phyloP scores from a whole-genome alignment of 2,888 invertebrate species.

The Capitulum mitella region DNA sequence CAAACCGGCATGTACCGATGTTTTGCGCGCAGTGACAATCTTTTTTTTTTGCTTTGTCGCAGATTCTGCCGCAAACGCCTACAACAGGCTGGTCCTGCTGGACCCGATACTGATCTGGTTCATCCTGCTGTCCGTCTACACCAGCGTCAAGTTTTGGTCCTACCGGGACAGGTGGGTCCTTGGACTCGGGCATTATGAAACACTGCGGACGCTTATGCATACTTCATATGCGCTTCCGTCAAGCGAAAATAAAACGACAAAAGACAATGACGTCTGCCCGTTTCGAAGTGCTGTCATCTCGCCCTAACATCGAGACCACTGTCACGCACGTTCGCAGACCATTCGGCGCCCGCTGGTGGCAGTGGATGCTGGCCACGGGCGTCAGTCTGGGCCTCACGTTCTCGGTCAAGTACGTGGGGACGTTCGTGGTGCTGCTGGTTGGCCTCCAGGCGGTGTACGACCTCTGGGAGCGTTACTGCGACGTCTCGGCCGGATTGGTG shows the following conservation, averaged over 20 bases:
- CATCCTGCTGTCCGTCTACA: constrained; percentile 31
- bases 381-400: constrained; percentile 31
- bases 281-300: too few relatives aligned
- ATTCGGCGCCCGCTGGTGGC: constrained; percentile 32
- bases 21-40: too few relatives aligned
- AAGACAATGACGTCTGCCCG: too few relatives aligned
- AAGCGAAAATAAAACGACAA: too few relatives aligned
- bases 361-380: constrained; percentile 32
- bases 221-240: too few relatives aligned
- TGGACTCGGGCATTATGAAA: too few relatives aligned
- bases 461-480: constrained; percentile 29
- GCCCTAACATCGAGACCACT: too few relatives aligned
- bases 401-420: constrained; percentile 36
- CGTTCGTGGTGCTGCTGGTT: constrained; percentile 33
- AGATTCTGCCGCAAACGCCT: constrained; percentile 34
- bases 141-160: constrained; percentile 32
- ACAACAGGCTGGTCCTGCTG: constrained; percentile 33
- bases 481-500: constrained; percentile 3
- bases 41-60: too few relatives aligned
- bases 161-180: constrained; percentile 31
- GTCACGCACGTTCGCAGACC: not conserved
- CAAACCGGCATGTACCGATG: too few relatives aligned
- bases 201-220: too few relatives aligned
- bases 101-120: constrained; percentile 32
- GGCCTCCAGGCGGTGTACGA: constrained; percentile 34